Evolutionary conservation across 2,888 invertebrate species (phyloP), one percentile per base, ranked within the genome.

Genomic region (Scaptomyza flava): DNA sequence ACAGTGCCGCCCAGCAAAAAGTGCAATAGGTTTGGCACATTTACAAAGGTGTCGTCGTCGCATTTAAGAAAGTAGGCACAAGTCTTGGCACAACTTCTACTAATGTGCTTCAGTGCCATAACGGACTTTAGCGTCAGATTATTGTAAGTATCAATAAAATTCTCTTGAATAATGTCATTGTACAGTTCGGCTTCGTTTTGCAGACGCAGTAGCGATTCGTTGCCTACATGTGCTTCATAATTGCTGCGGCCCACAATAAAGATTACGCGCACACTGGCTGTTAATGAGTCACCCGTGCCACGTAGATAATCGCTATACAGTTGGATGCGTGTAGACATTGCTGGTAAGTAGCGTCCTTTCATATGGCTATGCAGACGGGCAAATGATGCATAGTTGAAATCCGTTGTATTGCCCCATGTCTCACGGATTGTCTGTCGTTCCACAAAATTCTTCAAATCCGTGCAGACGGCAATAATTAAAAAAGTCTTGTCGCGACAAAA

Each of bases 11-110:
- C 91, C 7, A 92, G 90, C 20, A 94, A 86, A 54, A 93, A 93
- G 38, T 92, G 89, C 31, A 96, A 87, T 27, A 96, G 91, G 76
- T 93, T 94, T n/a, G 94, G 94, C 63, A 97, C 93, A 91, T 97
- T 96, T 1, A 97, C 94, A 89, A 96, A 97, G 93, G 96, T 96
- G 82, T 97, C 97, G 78, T 97, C 97, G 77, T 97, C 97, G 5
- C 96, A 95, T 93, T 97, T 97, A 91, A 97, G 93, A 23, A 97
- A 93, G 92, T 95, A 97, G 46, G 94, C 88, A 0, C 94, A 94
- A 91, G 78, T 81, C 11, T 81, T 72, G n/a, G 74, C 61, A 85
- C 97, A 97, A 80, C 95, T 94, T 41, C 93, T 93, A 6, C 93
- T 94, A 23, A 96, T 95, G 95, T 96, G 96, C 89, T 97, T 97